Percentiles rank a stretch among this genome's conserved stretches.
phyloP scores from a whole-genome alignment of 23 tunicate species.

The Ascidia mentula region DNA sequence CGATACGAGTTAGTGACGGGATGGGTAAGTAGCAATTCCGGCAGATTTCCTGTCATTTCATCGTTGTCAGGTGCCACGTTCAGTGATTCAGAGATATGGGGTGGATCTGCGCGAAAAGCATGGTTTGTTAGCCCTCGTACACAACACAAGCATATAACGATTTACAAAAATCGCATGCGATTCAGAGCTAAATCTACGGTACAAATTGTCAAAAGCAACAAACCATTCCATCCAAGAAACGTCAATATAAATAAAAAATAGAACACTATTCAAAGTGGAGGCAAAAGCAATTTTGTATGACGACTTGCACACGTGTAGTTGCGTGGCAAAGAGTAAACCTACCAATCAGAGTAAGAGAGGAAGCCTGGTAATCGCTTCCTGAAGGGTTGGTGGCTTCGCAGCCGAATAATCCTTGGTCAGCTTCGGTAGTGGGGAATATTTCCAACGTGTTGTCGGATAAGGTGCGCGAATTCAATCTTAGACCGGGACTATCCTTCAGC shows the following conservation, averaged over 20 bases:
- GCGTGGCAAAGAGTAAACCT: background rate
- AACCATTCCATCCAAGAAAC: too few relatives aligned
- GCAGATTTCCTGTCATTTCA: slow-evolving; percentile 27
- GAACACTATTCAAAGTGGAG: too few relatives aligned
- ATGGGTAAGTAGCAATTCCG: slow-evolving; percentile 34
- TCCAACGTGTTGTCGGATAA: slow-evolving; percentile 69
- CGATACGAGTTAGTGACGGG: slow-evolving; percentile 14
- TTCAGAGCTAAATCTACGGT: too few relatives aligned
- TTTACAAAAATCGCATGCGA: too few relatives aligned
- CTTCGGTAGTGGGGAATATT: slow-evolving; percentile 62
- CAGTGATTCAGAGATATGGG: slow-evolving; percentile 16
- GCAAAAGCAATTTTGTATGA: too few relatives aligned
- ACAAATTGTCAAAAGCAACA: too few relatives aligned
- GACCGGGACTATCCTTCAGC: slow-evolving; percentile 77
- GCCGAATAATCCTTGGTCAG: slow-evolving; percentile 79
- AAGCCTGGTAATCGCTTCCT: slow-evolving; percentile 79
- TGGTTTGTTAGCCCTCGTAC: too few relatives aligned
- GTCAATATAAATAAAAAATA: too few relatives aligned
- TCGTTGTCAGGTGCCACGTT: slow-evolving; percentile 20
- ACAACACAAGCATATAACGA: too few relatives aligned
- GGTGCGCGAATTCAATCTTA: slow-evolving; percentile 42
- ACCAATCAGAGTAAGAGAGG: slow-evolving; percentile 59
- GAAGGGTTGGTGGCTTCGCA: slow-evolving; percentile 92
- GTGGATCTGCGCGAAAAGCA: slow-evolving; percentile 49
- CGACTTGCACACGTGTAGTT: too few relatives aligned